Percentiles rank a stretch among this genome's conserved stretches.
phyloP scores from a whole-genome alignment of 2,797 vertebrate genomes.

The Channa striata region DNA sequence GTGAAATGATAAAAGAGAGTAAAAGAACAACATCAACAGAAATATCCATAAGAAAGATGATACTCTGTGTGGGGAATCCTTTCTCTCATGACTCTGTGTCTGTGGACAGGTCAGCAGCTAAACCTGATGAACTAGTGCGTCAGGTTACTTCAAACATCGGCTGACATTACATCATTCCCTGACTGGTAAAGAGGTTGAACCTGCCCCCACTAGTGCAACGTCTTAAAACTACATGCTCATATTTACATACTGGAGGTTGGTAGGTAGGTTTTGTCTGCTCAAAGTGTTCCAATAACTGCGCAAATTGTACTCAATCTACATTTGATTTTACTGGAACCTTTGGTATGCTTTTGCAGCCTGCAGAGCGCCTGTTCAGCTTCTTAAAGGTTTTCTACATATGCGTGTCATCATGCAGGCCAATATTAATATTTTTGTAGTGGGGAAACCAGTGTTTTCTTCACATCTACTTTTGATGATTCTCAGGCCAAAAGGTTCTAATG shows the following conservation, averaged over 20 bases:
- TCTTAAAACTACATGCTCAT: no score
- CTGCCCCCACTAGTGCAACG: no score
- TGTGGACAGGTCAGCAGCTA: not conserved
- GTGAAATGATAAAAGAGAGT: not conserved
- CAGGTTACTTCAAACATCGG: no score
- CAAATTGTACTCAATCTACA: no score
- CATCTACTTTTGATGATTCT: not conserved
- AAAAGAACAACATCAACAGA: no score
- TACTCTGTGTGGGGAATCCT: not conserved
- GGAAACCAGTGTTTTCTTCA: not conserved
- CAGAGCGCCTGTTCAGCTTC: not conserved
- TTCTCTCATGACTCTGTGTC: not conserved
- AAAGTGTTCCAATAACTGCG: no score
- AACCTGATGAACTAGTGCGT: not conserved
- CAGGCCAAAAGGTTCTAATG: not conserved
- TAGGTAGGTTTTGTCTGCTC: no score
- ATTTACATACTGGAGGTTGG: no score
- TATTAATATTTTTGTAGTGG: not conserved
- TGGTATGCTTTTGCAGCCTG: not conserved
- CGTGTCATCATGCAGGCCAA: not conserved
- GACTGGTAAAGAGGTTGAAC: no score
- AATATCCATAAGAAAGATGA: not conserved
- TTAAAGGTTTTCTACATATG: not conserved
- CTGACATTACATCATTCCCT: no score
- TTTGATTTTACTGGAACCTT: not conserved